Evolutionary conservation across 1,140 invertebrate genomes (phyloP).

Genomic region (Hyposmocoma kahamanoa): DNA sequence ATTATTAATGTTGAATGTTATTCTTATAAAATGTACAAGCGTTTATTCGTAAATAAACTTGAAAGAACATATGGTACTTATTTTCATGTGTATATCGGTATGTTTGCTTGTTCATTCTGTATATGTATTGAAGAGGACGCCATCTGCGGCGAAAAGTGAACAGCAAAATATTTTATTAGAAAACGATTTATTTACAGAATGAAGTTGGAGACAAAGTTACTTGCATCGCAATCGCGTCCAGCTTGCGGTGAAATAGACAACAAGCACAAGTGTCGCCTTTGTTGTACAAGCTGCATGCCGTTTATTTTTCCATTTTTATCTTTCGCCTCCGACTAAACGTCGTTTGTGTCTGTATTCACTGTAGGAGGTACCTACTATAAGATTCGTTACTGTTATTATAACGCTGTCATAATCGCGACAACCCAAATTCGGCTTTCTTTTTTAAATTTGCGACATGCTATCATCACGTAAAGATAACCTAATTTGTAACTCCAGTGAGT

Average conservation of each 20-base stretch:
- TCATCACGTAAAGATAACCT: too few species aligned
- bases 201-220: slow-evolving; percentile 42
- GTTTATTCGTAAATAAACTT: too few species aligned
- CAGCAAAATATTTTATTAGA: slow-evolving; percentile 17
- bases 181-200: slow-evolving; percentile 11
- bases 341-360: slow-evolving; percentile 34
- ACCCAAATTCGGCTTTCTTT: too few species aligned
- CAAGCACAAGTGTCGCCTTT: slow-evolving; percentile 20
- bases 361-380: slow-evolving; percentile 9
- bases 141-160: not conserved
- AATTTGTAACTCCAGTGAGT: too few species aligned
- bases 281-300: slow-evolving; percentile 7
- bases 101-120: too few species aligned
- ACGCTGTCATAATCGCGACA: too few species aligned
- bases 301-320: slow-evolving; percentile 16
- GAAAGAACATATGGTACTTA: too few species aligned
- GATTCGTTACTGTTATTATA: slow-evolving; percentile 1
- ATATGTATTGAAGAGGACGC: not conserved
- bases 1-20: too few species aligned
- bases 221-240: slow-evolving; percentile 18
- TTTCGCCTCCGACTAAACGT: slow-evolving; percentile 29
- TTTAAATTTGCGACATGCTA: too few species aligned
- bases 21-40: too few species aligned
- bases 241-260: slow-evolving; percentile 22
- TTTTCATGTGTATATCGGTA: too few species aligned